Percentiles rank a stretch among this genome's conserved stretches.
Evolutionary conservation across 64 coral and sea anemone genomes (phyloP).

Genomic region (Porites lutea): DNA sequence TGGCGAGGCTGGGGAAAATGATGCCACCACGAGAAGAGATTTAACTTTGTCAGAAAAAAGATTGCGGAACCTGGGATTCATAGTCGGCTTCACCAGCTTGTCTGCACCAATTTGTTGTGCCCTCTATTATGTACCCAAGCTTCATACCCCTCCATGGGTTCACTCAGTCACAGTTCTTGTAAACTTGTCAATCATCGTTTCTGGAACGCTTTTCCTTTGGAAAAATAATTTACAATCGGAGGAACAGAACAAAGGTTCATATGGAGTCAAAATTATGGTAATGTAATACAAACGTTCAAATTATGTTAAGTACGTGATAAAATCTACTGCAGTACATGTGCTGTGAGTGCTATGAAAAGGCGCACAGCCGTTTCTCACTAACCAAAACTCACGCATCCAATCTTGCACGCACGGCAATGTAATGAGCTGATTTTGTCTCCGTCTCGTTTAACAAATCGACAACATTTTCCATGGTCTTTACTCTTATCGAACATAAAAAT

Average conservation of each 20-base stretch:
- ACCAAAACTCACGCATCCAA: too few relatives aligned
- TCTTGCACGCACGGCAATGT: too few relatives aligned
- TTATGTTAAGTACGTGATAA: too few relatives aligned
- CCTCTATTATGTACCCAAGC: conserved; percentile 40
- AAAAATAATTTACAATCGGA: conserved; percentile 2
- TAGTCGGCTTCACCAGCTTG: conserved; percentile 57
- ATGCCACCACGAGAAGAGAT: neutral
- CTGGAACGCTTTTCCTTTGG: conserved; percentile 23
- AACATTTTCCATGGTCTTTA: too few relatives aligned
- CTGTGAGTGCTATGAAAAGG: too few relatives aligned
- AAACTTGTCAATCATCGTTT: conserved; percentile 44
- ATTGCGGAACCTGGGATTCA: conserved; percentile 36
- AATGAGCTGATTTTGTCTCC: too few relatives aligned
- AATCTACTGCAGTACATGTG: too few relatives aligned
- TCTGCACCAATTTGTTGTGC: conserved; percentile 46
- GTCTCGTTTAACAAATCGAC: too few relatives aligned
- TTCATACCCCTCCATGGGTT: conserved; percentile 60
- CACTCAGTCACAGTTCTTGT: conserved; percentile 46
- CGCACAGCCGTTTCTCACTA: too few relatives aligned
- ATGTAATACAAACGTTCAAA: neutral
- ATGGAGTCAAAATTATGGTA: conserved; percentile 73
- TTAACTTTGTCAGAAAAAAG: conserved; percentile 22
- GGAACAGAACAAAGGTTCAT: conserved; percentile 9
- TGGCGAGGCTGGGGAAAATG: neutral
- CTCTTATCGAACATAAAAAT: too few relatives aligned